phyloP scores from a whole-genome alignment of 2,888 invertebrate genomes.

The Dynastes grantii region DNA sequence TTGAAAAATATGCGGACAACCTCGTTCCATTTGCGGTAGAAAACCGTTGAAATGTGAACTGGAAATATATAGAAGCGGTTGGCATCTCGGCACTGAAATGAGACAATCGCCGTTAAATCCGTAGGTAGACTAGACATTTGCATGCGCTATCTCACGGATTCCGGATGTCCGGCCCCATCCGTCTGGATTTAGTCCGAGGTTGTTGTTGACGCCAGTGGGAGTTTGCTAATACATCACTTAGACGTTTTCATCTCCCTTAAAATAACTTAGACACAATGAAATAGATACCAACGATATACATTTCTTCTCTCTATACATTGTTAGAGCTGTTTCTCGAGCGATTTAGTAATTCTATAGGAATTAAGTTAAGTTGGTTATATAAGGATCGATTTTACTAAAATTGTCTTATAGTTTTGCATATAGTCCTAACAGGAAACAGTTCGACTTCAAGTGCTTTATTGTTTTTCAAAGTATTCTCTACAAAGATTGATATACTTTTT shows the following conservation, averaged over 20 bases:
- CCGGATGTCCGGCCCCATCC: slow-evolving; percentile 60
- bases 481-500: too few species aligned
- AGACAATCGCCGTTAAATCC: slow-evolving; percentile 43
- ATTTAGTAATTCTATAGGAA: background rate
- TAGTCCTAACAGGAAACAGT: too few species aligned
- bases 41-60: slow-evolving; percentile 38
- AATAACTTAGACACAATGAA: slow-evolving; percentile 25
- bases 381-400: too few species aligned
- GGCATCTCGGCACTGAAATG: background rate
- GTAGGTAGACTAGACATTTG: slow-evolving; percentile 58
- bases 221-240: slow-evolving; percentile 50
- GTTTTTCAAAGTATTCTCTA: too few species aligned
- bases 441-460: too few species aligned
- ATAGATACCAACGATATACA: background rate
- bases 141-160: slow-evolving; percentile 60
- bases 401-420: too few species aligned
- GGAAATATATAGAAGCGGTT: slow-evolving; percentile 43
- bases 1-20: too few species aligned
- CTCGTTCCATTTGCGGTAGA: slow-evolving; percentile 6
- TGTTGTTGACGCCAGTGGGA: slow-evolving; percentile 44
- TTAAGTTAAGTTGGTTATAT: background rate
- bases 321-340: background rate
- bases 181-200: slow-evolving; percentile 58
- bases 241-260: slow-evolving; percentile 45
- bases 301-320: background rate